Evolutionary conservation across 1,140 invertebrate species (phyloP), one percentile per base, ranked within the genome.

Genomic region (Lycorma delicatula): DNA sequence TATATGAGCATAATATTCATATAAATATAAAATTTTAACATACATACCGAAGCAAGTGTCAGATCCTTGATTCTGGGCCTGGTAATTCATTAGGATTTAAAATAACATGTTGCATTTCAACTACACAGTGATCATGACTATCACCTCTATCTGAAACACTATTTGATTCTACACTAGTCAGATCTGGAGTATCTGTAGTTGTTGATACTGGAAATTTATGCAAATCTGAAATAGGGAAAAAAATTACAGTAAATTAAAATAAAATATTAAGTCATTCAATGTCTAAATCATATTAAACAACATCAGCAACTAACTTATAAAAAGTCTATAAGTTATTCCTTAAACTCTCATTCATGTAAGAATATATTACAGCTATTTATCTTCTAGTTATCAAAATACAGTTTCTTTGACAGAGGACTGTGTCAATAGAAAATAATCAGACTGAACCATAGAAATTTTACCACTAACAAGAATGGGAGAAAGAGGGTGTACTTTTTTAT

Each of bases 51-150:
- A 44, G 41, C 13, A 49, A 48, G 34, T 55, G 63, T 65, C 63
- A 65, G 31, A 65, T 63, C 25, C 59, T 31, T 12, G 61, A 63
- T 47, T 63, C 63, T 22, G 63, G 60, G 12, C 61, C 63, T 28
- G 63, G 61, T 3, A 63, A 28, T 23, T 63, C 59, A 18, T 50
- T 26, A 9, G 56, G 60, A 47, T 63, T 26, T 1, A 50, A 22
- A 28, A 58, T 41, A 11, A 59, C 50, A 34, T 59, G 51, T 29
- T 58, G 51, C 34, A 58, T 47, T 36, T 53, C 47, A 12, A 54
- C 55, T 2, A 50, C 51, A 56, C 46, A 49, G 36, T 51, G 52
- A 27, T 59, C 53, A 11, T 44, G 38, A 27, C 11, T 54, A 29
- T 44, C 53, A 28, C 44, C 25, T 54, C 52, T 31, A 54, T 34